Evolutionary conservation across 2,888 invertebrate species (phyloP).

Genomic region (Sialis fuliginosa): DNA sequence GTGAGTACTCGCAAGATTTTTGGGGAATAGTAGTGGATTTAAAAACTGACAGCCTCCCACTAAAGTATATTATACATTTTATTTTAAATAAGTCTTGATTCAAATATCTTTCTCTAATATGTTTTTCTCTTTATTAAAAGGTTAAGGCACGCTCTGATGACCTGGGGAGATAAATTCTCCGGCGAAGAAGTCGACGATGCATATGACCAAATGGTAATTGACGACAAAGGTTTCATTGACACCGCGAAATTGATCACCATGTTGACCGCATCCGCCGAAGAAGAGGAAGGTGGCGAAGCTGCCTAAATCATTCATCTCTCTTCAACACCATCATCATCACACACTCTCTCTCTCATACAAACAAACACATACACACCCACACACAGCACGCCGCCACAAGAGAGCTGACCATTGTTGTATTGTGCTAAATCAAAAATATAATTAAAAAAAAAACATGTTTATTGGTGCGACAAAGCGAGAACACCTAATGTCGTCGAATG

Average conservation of each 20-base stretch:
- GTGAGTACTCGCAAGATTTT: no score
- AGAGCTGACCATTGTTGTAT: no score
- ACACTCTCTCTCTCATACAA: not conserved
- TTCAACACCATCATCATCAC: not conserved
- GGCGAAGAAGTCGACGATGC: conserved; percentile 80
- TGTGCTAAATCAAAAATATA: no score
- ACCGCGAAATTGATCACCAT: conserved; percentile 72
- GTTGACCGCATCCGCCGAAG: conserved; percentile 73
- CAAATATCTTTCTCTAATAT: not conserved
- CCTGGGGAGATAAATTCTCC: conserved; percentile 86
- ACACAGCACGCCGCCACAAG: not conserved
- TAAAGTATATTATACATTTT: no score
- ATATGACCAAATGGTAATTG: conserved; percentile 83
- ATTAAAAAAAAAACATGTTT: no score
- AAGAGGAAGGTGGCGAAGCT: conserved; percentile 42
- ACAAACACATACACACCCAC: not conserved
- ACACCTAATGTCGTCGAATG: no score
- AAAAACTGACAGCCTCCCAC: no score
- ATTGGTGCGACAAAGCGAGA: no score
- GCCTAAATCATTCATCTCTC: conserved; percentile 17
- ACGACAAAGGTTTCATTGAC: conserved; percentile 80
- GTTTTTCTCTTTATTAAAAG: conserved; percentile 21
- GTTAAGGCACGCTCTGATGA: conserved; percentile 79
- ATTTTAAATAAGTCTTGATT: not conserved
- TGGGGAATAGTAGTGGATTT: no score